Evolutionary conservation across 2,113 vertebrate species (phyloP), one percentile per base, ranked within the genome.

Genomic region (Mobula hypostoma): DNA sequence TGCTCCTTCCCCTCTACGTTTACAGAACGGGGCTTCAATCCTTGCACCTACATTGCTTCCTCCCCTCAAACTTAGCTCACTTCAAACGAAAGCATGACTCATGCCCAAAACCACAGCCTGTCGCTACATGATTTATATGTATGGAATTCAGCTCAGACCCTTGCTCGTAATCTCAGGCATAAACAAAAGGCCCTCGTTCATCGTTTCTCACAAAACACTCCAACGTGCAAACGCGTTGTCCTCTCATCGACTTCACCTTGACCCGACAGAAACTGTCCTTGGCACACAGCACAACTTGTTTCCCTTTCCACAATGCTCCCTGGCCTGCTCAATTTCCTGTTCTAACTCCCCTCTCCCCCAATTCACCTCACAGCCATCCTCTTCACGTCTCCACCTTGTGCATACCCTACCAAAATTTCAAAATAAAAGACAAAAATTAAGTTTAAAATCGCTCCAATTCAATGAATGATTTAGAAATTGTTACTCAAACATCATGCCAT

Each of bases 71-170:
- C 66, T 83, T 3, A 36, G 61, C 66, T 92, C 63, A 93, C 91
- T 93, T 93, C 91, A 93, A 93, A 93, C 70, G 36, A 72, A 74
- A 93, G 68, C 91, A 93, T 93, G 91, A 93, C 68, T 93, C 91
- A 93, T 40, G 91, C 68, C 68, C 74, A 40, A 56, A 93, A 74
- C 36, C 91, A 72, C 91, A 74, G 91, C 91, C 21, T 93, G 91
- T 93, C 36, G 68, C 91, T 93, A 74, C 91, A 93, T 70, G 91
- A 93, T 93, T 93, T 93, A 93, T 93, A 56, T 93, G 68, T 93
- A 70, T 56, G 91, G 91, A 93, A 93, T 93, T 93, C 91, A 93
- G 68, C 91, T 74, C 70, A 74, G 91, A 93, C 70, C 70, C 68
- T 63, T 15, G 56, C 58, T 72, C 66, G 48, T 74, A 72, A 40